Base-by-base conservation (phyloP, 2,113 vertebrate species). In the Capra hircus region DNA sequence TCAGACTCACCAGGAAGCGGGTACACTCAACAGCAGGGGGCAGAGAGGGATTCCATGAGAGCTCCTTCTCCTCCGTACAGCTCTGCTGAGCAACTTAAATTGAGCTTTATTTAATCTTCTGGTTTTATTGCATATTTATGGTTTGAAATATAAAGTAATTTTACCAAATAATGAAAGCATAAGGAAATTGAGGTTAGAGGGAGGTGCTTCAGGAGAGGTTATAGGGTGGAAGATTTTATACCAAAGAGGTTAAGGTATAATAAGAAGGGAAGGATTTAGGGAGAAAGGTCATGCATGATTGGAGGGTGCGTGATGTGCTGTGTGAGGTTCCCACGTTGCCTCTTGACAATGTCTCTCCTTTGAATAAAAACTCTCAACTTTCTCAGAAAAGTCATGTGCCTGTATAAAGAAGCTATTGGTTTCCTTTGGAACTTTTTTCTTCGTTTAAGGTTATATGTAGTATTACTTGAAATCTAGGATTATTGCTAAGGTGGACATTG, bases 71-170 rank as follows among this genome's bases (percentile, higher is more conserved):
- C 86, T 23, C 55, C 8, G 21, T 36, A 85, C 27, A 88, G 52
- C 92, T 96, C 94, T 64, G 64, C 93, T 89, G 71, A 95, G 95
- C 77, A 89, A 91, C 90, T 97, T 95, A 96, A 97, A 97, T 97
- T 98, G 96, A 98, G 96, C 98, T 97, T 99, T 98, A 99, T 99
- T 99, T 98, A 96, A 96, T 96, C 97, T 98, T 98, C 98, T 96
- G 98, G 92, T 96, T 98, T 98, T 86, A 97, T 91, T 96, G 98
- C 97, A 98, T 99, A 98, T 99, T 98, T 99, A 99, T 99, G 99
- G 99, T 99, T 99, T 98, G 98, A 98, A 98, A 81, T 93, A 85
- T 98, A 98, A 98, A 98, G 91, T 98, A 98, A 96, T 88, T 99
- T 98, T 99, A 98, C 96, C 98, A 97, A 97, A 98, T 97, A 97